These are phyloP conservation scores for Drosophila quasianomalipes DNA, from an alignment of 2,888 invertebrate species.

Conservation along the genomic window DNA sequence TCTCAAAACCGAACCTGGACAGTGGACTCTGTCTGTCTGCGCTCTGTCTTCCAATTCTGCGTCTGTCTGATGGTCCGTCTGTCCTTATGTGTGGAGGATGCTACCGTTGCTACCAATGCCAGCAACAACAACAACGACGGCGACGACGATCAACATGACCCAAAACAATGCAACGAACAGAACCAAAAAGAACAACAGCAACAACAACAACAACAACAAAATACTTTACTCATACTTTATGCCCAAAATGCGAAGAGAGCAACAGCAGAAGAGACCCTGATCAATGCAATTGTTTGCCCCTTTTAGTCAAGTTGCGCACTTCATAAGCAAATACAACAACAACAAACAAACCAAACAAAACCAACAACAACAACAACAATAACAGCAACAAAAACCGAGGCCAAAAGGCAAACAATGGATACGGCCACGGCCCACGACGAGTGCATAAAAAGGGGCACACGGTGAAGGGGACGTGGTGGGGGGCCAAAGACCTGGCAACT, in stretches of 20 bases:
- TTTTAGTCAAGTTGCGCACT: constrained; percentile 83
- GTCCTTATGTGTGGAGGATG: constrained; percentile 67
- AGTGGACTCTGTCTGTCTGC: constrained; percentile 28
- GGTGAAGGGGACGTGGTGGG: not conserved
- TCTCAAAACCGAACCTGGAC: constrained; percentile 41
- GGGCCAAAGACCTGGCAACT: constrained; percentile 35
- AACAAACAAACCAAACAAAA: constrained; percentile 51
- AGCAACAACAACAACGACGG: constrained; percentile 56
- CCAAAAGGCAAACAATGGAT: constrained; percentile 78
- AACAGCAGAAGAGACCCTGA: constrained; percentile 52
- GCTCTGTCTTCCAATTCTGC: constrained; percentile 4
- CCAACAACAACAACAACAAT: constrained; percentile 28
- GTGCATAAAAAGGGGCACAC: constrained; percentile 32
- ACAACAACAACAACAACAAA: constrained; percentile 50
- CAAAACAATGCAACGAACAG: constrained; percentile 75
- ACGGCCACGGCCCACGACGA: constrained; percentile 54
- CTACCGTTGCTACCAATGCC: constrained; percentile 75
- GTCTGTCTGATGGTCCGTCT: constrained; percentile 11
- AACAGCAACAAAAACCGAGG: constrained; percentile 49
- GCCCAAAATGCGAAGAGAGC: constrained; percentile 69
- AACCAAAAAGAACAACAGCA: constrained; percentile 36
- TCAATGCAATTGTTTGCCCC: constrained; percentile 84
- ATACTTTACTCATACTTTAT: constrained; percentile 82
- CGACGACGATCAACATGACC: constrained; percentile 76
- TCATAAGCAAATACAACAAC: constrained; percentile 79